Evolutionary conservation across 2,113 vertebrate genomes (phyloP), one percentile per base, ranked within the genome.

Genomic region (Mastomys natalensis): DNA sequence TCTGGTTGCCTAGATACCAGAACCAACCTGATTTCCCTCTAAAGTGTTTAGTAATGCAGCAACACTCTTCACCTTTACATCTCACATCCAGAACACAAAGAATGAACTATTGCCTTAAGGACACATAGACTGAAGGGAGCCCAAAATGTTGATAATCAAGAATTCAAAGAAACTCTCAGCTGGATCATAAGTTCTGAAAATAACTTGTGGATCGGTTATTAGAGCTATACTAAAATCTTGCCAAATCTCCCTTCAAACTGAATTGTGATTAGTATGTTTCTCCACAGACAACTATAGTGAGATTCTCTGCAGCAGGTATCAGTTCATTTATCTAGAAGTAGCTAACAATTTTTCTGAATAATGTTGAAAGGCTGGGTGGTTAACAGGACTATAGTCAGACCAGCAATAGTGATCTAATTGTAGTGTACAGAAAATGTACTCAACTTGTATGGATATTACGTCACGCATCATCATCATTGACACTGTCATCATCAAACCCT

Each of bases 121-220:
- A 70, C 15, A 72, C 40, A 80, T 43, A 85, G 77, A 53, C 40
- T 81, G 40, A 95, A 93, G n/a, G 60, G 22, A 85, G 10, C 7
- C 9, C 74, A 91, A 77, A 94, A 66, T 91, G 92, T 73, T 66
- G 31, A 87, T 96, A 55, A 21, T 76, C 72, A 93, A 82, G 12
- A 95, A 87, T 51, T 92, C n/a, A 96, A 96, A 95, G 37, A 89
- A 95, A 89, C 60, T 89, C 48, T n/a, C 76, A 48, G 31, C 26
- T 48, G 26, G 24, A 77, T 85, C 15, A 82, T 70, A 48, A 88
- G 37, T 31, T 92, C 92, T 94, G 45, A n/a, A 94, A 95, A 91
- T 84, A 82, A 29, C 24, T 26, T 92, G 9, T 72, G n/a, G 43
- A 82, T 77, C 87, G 43, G 7, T 66, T 89, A 22, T 82, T 95